Percentiles rank a stretch among this genome's conserved stretches.
phyloP scores from a whole-genome alignment of 2,113 vertebrate genomes.

The Sapayoa aenigma region DNA sequence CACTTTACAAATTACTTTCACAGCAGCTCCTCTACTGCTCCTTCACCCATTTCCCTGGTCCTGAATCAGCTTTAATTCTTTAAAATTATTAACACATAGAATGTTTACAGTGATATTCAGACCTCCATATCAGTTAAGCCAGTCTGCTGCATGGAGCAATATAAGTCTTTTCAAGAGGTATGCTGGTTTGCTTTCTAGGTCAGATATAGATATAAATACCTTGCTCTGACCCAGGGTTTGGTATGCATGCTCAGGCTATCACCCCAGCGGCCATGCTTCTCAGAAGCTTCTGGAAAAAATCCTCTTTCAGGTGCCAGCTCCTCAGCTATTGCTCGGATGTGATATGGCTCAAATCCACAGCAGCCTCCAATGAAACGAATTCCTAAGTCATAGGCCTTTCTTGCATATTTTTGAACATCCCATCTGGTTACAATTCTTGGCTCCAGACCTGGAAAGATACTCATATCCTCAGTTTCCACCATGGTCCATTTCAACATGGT shows the following conservation, averaged over 20 bases:
- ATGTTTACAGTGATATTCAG: not conserved
- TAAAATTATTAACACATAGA: not conserved
- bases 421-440: slow-evolving; percentile 90
- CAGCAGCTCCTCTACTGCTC: not conserved
- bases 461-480: not conserved
- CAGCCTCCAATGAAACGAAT: slow-evolving; percentile 91
- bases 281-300: slow-evolving; percentile 83
- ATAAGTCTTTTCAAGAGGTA: not conserved
- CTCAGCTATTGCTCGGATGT: slow-evolving; percentile 89
- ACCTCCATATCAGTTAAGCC: not conserved
- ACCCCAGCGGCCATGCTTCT: slow-evolving; percentile 94
- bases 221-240: slow-evolving; percentile 95
- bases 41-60: not conserved
- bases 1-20: not conserved
- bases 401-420: slow-evolving; percentile 93
- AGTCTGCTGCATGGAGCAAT: not conserved
- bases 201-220: slow-evolving; percentile 73
- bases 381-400: slow-evolving; percentile 88
- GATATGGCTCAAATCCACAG: slow-evolving; percentile 95
- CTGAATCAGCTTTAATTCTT: not conserved
- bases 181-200: not conserved
- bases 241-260: slow-evolving; percentile 90
- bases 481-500: not conserved
- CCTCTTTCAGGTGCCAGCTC: slow-evolving; percentile 88
- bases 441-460: slow-evolving; percentile 81